phyloP scores from a whole-genome alignment of 2,797 vertebrate species.

The Sylvia borin region DNA sequence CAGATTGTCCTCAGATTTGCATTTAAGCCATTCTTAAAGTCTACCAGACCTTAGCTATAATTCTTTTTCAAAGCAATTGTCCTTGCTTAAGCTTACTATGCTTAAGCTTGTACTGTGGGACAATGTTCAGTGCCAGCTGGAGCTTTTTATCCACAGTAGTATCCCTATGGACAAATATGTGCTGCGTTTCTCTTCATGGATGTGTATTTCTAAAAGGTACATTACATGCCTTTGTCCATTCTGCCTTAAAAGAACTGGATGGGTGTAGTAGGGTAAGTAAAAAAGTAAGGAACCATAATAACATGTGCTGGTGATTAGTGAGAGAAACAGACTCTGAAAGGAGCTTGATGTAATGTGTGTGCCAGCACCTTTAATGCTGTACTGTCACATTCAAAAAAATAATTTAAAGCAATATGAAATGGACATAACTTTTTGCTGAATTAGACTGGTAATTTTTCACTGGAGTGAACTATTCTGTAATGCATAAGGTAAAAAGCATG shows the following conservation, averaged over 20 bases:
- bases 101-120: not conserved
- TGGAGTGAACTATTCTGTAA: not conserved
- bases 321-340: not conserved
- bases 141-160: not conserved
- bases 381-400: not conserved
- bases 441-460: not conserved
- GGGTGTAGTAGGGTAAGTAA: not conserved
- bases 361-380: not conserved
- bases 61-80: not conserved
- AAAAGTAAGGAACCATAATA: not conserved
- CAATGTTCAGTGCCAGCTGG: not conserved
- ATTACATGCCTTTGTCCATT: not conserved
- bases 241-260: not conserved
- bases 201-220: not conserved
- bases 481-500: not conserved
- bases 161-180: not conserved
- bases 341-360: not conserved
- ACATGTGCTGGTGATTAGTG: not conserved
- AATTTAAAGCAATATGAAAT: not conserved
- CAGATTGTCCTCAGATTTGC: not conserved
- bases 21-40: not conserved
- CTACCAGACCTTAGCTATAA: not conserved
- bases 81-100: not conserved
- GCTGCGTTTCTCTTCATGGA: not conserved
- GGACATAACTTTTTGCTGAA: not conserved